A percentile compares a stretch with the other conserved stretches of the same genome.
Conservation (phyloP, 2,797 vertebrate species). For the Crax fasciolata region DNA sequence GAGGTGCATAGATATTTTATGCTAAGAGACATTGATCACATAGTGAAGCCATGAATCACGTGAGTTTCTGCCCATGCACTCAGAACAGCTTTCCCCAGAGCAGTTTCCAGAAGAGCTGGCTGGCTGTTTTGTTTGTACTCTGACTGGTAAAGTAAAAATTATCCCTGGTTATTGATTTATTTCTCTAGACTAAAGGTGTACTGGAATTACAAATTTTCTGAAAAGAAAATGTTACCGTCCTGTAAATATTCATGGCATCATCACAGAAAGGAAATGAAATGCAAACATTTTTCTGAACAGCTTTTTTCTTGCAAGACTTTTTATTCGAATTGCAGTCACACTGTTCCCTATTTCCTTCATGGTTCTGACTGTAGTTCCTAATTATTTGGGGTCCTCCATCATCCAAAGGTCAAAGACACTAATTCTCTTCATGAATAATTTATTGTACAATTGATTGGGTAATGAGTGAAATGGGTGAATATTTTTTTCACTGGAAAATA, state of each 20-base stretch:
- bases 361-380: constrained; percentile 39
- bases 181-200: constrained; percentile 3
- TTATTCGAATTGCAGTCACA: neutral
- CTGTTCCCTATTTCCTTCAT: neutral
- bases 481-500: constrained; percentile 60
- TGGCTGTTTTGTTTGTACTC: neutral
- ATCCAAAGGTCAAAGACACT: constrained; percentile 61
- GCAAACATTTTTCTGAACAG: neutral
- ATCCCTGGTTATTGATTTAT: neutral
- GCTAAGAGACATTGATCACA: neutral
- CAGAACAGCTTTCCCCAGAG: neutral
- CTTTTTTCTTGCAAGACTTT: neutral
- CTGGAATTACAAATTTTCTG: neutral
- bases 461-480: constrained; percentile 41
- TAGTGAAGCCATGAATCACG: neutral
- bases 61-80: neutral
- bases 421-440: constrained; percentile 67
- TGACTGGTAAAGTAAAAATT: neutral
- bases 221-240: neutral
- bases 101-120: neutral
- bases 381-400: constrained; percentile 56
- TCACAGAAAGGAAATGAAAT: neutral
- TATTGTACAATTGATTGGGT: constrained; percentile 58
- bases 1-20: neutral
- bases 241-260: neutral